phyloP scores from a whole-genome alignment of 2,888 invertebrate species.

The Ophion ventricosus region DNA sequence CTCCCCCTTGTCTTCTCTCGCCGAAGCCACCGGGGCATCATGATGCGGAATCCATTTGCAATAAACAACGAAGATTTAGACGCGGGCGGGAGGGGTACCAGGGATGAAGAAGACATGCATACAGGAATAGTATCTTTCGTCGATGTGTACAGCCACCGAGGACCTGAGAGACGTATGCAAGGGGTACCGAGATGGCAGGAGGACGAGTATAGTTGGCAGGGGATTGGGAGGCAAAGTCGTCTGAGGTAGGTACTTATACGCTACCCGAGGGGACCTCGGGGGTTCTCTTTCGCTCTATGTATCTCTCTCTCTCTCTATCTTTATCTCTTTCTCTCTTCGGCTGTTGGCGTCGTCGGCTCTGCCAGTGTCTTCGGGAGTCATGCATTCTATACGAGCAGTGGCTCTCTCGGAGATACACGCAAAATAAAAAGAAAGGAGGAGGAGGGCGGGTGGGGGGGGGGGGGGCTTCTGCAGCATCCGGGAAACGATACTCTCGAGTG shows the following conservation, averaged over 20 bases:
- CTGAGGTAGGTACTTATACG: constrained; percentile 79
- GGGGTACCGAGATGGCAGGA: constrained; percentile 58
- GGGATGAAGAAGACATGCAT: constrained; percentile 54
- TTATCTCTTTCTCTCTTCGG: not conserved
- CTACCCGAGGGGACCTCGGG: constrained; percentile 78
- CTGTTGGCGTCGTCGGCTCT: constrained; percentile 56
- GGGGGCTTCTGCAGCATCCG: not conserved
- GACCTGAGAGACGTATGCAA: constrained; percentile 43
- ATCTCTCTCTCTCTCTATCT: constrained; percentile 30
- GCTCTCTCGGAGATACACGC: constrained; percentile 70
- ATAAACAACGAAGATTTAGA: constrained; percentile 83
- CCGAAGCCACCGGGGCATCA: constrained; percentile 77
- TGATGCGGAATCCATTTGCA: constrained; percentile 83
- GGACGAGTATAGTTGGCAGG: constrained; percentile 56
- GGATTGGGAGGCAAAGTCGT: constrained; percentile 72
- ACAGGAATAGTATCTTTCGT: constrained; percentile 37
- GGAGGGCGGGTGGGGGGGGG: not conserved
- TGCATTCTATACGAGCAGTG: constrained; percentile 82
- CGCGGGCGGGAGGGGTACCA: constrained; percentile 65
- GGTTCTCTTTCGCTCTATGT: constrained; percentile 63
- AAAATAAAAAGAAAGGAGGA: constrained; percentile 2
- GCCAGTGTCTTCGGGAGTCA: constrained; percentile 79
- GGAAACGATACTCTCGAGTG: constrained; percentile 40
- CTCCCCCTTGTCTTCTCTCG: constrained; percentile 20
- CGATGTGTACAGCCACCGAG: constrained; percentile 41